Percentiles rank a stretch among this genome's conserved stretches.
phyloP scores from a whole-genome alignment of 1,140 invertebrate genomes.

The Probaryconus sp. region DNA sequence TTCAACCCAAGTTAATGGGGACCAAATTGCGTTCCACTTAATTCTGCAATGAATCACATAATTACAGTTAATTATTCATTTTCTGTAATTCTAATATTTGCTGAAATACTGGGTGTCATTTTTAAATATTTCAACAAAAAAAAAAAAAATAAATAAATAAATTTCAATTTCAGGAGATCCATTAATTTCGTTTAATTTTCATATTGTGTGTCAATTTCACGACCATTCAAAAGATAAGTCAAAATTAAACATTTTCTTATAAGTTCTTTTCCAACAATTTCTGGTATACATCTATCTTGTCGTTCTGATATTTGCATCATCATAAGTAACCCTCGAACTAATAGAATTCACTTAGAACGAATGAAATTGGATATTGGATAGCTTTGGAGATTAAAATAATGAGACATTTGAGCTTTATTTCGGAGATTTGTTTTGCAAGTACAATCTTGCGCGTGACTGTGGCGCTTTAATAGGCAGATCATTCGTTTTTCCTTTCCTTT shows the following conservation, averaged over 20 bases:
- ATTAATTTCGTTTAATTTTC: too few relatives aligned
- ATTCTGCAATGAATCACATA: too few relatives aligned
- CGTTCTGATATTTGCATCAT: background rate
- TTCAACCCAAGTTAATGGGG: too few relatives aligned
- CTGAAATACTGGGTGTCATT: too few relatives aligned
- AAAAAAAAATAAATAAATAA: too few relatives aligned
- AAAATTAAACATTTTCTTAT: background rate
- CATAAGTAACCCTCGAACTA: slow-evolving; percentile 30
- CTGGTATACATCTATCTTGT: background rate
- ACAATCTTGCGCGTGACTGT: slow-evolving; percentile 53
- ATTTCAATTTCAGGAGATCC: too few relatives aligned
- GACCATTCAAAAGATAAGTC: too few relatives aligned
- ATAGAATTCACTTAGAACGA: slow-evolving; percentile 25
- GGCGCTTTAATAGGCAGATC: slow-evolving; percentile 49
- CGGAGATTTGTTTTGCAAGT: slow-evolving; percentile 52
- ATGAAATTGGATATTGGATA: slow-evolving; percentile 37
- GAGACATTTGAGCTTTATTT: slow-evolving; percentile 56
- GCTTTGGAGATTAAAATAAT: slow-evolving; percentile 45
- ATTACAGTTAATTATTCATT: too few relatives aligned
- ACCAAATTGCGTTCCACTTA: too few relatives aligned
- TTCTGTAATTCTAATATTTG: too few relatives aligned
- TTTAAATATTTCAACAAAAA: too few relatives aligned
- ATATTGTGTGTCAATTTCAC: too few relatives aligned
- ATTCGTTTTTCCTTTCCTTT: slow-evolving; percentile 35
- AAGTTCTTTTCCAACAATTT: background rate